Conservation (phyloP, 2,113 vertebrate genomes). For the Coturnix japonica region DNA sequence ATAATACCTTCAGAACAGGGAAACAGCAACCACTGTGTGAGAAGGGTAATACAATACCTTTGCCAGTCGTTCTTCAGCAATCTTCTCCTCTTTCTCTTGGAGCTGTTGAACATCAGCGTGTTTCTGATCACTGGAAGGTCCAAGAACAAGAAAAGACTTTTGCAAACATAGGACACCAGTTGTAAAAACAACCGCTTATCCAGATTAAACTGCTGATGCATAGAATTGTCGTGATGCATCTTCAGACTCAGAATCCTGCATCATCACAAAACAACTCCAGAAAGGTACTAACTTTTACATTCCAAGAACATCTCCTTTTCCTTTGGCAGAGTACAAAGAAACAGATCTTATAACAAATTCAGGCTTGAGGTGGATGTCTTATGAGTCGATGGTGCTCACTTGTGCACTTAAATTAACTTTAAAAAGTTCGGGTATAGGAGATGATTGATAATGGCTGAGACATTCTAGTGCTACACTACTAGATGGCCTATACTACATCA, state of each 20-base stretch:
- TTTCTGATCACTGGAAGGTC: constrained; percentile 58
- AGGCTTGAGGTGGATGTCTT: neutral
- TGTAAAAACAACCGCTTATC: neutral
- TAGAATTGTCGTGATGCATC: neutral
- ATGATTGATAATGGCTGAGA: neutral
- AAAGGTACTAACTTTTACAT: neutral
- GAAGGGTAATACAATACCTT: constrained; percentile 75
- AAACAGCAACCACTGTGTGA: neutral
- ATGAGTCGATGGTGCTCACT: neutral
- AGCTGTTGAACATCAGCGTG: constrained; percentile 50
- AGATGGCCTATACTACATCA: neutral
- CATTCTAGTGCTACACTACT: neutral
- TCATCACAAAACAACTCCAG: neutral
- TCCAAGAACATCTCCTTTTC: neutral
- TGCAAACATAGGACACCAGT: neutral
- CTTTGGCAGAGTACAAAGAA: neutral
- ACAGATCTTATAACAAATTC: neutral
- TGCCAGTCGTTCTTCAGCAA: constrained; percentile 81
- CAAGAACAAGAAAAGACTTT: neutral
- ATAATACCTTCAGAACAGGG: neutral
- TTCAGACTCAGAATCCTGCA: neutral
- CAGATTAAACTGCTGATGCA: neutral
- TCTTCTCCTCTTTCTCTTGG: constrained; percentile 77
- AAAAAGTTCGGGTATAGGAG: neutral
- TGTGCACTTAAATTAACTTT: neutral